phyloP scores from a whole-genome alignment of 2,888 invertebrate species.

The Bugula neritina region DNA sequence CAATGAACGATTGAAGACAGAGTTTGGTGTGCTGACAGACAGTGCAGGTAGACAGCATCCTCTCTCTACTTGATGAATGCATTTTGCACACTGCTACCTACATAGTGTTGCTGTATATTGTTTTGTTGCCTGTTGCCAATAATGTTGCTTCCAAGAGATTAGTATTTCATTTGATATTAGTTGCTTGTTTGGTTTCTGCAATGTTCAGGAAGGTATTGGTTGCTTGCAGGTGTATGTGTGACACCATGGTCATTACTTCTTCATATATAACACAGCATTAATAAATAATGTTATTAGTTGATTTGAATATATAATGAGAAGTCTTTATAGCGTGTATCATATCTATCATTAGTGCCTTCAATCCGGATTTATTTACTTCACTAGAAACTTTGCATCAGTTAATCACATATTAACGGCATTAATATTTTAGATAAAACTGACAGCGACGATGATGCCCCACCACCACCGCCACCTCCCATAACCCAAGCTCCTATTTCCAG shows the following conservation, averaged over 20 bases:
- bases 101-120: too few species aligned
- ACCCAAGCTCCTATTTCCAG: neutral
- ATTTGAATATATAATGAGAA: neutral
- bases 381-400: too few species aligned
- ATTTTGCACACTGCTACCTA: too few species aligned
- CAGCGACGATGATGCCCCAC: neutral
- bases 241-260: neutral
- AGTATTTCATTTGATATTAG: too few species aligned
- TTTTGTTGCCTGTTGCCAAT: too few species aligned
- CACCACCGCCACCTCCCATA: slow-evolving; percentile 10
- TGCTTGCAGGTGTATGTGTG: neutral
- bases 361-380: neutral
- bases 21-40: neutral
- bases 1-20: neutral
- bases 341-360: too few species aligned
- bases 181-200: too few species aligned
- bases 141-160: too few species aligned
- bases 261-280: neutral
- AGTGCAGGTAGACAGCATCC: neutral
- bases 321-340: neutral
- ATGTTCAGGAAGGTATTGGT: too few species aligned
- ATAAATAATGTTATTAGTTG: neutral
- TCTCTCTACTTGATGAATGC: too few species aligned
- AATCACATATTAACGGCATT: neutral
- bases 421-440: neutral